Base-by-base conservation (phyloP, 30 jellyfish, hydroid and myxozoan species). In the Rhopilema esculentum region DNA sequence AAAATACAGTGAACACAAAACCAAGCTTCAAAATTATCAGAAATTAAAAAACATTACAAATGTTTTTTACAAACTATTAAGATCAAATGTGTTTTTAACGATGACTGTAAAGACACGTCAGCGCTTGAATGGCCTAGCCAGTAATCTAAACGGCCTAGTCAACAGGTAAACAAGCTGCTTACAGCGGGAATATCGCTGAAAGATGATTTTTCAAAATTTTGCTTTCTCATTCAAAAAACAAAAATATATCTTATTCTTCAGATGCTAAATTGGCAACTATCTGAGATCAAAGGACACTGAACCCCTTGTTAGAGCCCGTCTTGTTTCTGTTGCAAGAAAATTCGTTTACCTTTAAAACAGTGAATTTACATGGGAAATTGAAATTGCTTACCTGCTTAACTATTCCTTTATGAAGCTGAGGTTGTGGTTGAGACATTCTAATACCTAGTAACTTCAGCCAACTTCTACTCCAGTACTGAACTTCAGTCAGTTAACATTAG, bases 371-470 rank as follows among this genome's bases (percentile, higher is more conserved):
- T 1, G 31, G 19, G 17, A 28, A 71, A 18, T 8, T 16, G 25
- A 49, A 50, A 12, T 8, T 19, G n/a, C 70, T 74, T 18, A 93
- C 98, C 98, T 89, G 97, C 53, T 93, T 93, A 8, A 93, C 98
- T 71, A 93, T 83, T 17, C 98, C 98, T 73, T 84, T 93, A 28
- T 88, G 93, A 83, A 93, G 79, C 86, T 89, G 92, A 57, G 97
- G 87, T 32, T 90, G 85, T 65, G 57, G 57, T 40, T 40, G 57
- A 12, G 57, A 6, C 57, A 40, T 40, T 40, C 57, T 40, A 12
- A 40, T 40, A 0, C 24, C 48, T 15, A 27, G 70, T 20, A 72
- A 25, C 20, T 20, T n/a, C 28, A n/a, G 32, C 72, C 57, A 40
- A 40, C 57, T 40, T 40, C 57, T 40, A 2, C 57, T 40, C 57